These are phyloP conservation scores for Chaitophorus viminalis DNA, from an alignment of 2,888 invertebrate species.

Conservation along the genomic window DNA sequence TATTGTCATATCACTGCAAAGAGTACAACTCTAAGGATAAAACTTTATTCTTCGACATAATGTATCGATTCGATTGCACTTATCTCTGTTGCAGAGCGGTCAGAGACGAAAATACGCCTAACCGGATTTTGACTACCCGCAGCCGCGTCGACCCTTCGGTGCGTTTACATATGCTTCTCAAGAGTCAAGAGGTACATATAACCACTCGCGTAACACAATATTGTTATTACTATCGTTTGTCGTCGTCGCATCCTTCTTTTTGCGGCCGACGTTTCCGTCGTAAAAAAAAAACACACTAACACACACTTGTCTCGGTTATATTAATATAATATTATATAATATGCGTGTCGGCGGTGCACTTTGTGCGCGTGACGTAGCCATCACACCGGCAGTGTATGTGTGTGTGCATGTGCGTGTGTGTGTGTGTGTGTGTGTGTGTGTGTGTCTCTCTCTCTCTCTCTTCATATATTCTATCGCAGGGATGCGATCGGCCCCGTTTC, in stretches of 20 bases:
- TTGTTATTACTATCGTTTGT: not conserved
- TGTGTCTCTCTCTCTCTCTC: not conserved
- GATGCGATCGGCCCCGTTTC: not conserved
- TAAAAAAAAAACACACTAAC: not conserved
- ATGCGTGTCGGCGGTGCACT: constrained; percentile 10
- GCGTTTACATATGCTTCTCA: too few relatives aligned
- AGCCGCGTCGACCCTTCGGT: not conserved
- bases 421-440: too few relatives aligned
- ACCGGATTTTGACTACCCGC: not conserved
- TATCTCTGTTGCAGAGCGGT: too few relatives aligned
- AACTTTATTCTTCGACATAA: too few relatives aligned
- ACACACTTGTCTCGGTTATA: not conserved
- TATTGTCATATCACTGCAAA: too few relatives aligned
- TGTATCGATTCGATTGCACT: too few relatives aligned
- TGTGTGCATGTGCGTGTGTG: too few relatives aligned
- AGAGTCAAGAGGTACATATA: too few relatives aligned
- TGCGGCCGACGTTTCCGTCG: not conserved
- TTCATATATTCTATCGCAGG: not conserved
- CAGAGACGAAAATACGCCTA: not conserved
- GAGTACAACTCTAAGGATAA: too few relatives aligned
- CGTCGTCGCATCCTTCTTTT: not conserved
- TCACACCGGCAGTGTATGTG: too few relatives aligned
- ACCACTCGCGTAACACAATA: not conserved
- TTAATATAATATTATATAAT: not conserved
- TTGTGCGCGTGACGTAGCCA: not conserved